phyloP scores from a whole-genome alignment of 1,140 invertebrate genomes.

The Trinorchestia longiramus region DNA sequence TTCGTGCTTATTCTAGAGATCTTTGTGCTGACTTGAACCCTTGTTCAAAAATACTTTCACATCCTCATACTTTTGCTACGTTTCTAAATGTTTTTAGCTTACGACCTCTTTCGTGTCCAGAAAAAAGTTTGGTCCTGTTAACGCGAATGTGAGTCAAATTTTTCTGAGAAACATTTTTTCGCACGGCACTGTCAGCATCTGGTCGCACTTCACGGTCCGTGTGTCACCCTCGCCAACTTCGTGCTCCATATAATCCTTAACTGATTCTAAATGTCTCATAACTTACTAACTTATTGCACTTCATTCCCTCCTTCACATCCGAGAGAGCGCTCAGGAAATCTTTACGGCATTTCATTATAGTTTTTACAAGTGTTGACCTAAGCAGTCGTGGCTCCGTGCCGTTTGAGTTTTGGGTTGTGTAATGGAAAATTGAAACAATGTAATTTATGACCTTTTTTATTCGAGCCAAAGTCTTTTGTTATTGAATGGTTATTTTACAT shows the following conservation, averaged over 20 bases:
- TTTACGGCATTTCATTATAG: slow-evolving; percentile 14
- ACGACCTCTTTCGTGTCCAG: background rate
- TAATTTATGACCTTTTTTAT: background rate
- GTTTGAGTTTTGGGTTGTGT: background rate
- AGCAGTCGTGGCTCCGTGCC: background rate
- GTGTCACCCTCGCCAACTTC: background rate
- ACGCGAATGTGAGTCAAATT: background rate
- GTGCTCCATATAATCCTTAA: slow-evolving; percentile 47
- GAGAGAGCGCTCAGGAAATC: background rate
- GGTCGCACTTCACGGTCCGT: slow-evolving; percentile 3
- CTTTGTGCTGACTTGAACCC: no score
- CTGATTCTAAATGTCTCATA: slow-evolving; percentile 47
- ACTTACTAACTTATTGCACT: slow-evolving; percentile 8
- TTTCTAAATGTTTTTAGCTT: background rate
- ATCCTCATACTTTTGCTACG: background rate
- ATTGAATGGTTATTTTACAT: no score
- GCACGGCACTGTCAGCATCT: background rate
- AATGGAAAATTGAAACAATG: background rate
- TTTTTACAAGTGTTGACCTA: background rate
- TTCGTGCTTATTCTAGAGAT: background rate
- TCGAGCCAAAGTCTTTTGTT: background rate
- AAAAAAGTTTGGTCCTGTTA: background rate
- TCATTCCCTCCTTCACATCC: background rate
- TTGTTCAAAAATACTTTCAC: background rate
- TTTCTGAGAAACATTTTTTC: background rate